Evolutionary conservation across 2,113 vertebrate genomes (phyloP).

Genomic region (Ploceus nigricollis): DNA sequence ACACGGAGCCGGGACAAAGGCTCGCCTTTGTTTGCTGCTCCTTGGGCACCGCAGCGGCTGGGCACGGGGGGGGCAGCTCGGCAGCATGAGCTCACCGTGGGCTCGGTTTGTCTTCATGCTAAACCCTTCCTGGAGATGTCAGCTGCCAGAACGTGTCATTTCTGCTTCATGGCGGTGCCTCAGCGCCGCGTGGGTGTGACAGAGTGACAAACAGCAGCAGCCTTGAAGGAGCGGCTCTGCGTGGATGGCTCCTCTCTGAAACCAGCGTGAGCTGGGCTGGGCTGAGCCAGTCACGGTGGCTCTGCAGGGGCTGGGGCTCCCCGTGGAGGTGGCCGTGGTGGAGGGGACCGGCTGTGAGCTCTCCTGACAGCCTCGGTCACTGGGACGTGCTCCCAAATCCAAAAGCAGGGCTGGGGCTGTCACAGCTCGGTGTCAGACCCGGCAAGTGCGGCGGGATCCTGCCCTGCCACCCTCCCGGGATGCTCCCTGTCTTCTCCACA

Average conservation of each 20-base stretch:
- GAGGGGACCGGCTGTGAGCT: not conserved
- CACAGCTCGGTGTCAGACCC: not conserved
- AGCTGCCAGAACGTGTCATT: slow-evolving; percentile 60
- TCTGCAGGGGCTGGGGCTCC: not conserved
- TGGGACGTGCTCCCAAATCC: accelerated
- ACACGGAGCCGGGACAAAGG: not conserved
- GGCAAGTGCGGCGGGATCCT: accelerated
- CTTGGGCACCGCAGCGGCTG: not conserved
- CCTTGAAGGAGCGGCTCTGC: not conserved
- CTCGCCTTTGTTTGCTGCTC: not conserved
- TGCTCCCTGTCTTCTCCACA: no score
- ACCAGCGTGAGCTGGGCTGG: not conserved
- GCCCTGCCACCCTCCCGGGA: not conserved
- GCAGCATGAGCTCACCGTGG: not conserved
- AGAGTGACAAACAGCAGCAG: slow-evolving; percentile 10
- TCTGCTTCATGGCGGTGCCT: not conserved
- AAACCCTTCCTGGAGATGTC: slow-evolving; percentile 54
- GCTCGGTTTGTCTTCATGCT: slow-evolving; percentile 35
- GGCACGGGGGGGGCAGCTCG: not conserved
- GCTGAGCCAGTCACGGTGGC: not conserved
- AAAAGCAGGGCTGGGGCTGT: accelerated
- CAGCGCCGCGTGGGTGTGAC: not conserved
- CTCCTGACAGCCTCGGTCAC: not conserved
- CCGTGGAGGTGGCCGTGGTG: not conserved
- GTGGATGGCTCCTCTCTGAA: not conserved